These are phyloP conservation scores for Thymelicus lineola DNA, from an alignment of 2,888 invertebrate genomes.

Conservation along the genomic window DNA sequence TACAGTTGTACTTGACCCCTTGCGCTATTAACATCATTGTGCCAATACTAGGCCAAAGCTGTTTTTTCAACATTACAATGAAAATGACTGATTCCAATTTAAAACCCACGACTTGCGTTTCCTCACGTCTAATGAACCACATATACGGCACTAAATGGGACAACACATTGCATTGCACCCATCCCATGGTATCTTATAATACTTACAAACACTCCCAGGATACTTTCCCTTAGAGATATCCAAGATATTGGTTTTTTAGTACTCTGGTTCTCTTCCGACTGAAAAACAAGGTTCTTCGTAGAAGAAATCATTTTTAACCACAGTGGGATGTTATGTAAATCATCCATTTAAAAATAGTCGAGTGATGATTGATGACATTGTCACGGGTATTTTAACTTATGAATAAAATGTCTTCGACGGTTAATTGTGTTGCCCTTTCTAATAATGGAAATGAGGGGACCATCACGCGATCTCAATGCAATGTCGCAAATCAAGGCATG, in stretches of 20 bases:
- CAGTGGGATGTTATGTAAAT: background rate
- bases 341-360: background rate
- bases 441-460: background rate
- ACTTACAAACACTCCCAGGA: background rate
- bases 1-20: conserved; percentile 44
- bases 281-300: conserved; percentile 2
- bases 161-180: background rate
- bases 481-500: conserved; percentile 10
- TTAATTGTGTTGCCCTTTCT: conserved; percentile 1
- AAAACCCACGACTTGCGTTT: too few relatives aligned
- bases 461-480: conserved; percentile 11
- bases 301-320: background rate
- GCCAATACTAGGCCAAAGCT: conserved; percentile 32
- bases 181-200: background rate
- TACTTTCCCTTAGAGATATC: background rate
- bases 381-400: background rate
- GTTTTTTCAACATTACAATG: conserved; percentile 24
- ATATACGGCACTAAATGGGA: background rate
- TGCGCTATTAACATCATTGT: conserved; percentile 42
- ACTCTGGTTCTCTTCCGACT: background rate
- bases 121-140: too few relatives aligned
- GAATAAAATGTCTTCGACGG: background rate
- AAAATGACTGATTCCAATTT: background rate
- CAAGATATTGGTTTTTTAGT: background rate
- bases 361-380: background rate